Conservation (phyloP, 23 tunicate genomes). For the Ciona savignyi region DNA sequence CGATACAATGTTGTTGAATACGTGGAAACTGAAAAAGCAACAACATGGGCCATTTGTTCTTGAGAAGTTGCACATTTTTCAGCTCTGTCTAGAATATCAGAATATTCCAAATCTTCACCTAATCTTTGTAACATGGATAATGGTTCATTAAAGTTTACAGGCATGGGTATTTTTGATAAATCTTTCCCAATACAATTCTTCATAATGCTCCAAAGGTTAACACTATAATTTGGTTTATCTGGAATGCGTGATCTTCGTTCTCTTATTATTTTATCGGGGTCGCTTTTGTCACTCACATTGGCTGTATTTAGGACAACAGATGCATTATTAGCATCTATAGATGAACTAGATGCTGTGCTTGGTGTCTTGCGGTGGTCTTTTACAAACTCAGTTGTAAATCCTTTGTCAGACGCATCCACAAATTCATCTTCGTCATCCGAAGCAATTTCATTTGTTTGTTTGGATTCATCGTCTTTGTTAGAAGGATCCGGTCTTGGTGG, state of each 20-base stretch:
- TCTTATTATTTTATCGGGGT: not conserved
- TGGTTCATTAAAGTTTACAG: constrained; percentile 96
- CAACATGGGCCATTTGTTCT: constrained; percentile 90
- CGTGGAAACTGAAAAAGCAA: constrained; percentile 85
- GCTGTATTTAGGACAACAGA: not conserved
- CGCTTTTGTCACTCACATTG: constrained; percentile 5
- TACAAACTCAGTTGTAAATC: constrained; percentile 30
- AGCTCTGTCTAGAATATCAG: constrained; percentile 56
- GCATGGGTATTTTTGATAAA: constrained; percentile 97
- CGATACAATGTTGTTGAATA: constrained; percentile 86
- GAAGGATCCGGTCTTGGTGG: constrained; percentile 28
- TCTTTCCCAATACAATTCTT: constrained; percentile 93
- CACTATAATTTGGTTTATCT: constrained; percentile 72
- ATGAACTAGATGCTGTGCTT: constrained; percentile 3
- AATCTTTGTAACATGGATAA: constrained; percentile 89
- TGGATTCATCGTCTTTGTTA: not conserved
- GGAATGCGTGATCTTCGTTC: constrained; percentile 64
- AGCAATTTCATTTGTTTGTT: constrained; percentile 3
- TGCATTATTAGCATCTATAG: not conserved
- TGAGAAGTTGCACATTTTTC: constrained; percentile 52
- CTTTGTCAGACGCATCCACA: constrained; percentile 82
- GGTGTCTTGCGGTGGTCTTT: constrained; percentile 24
- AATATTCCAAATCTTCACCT: constrained; percentile 88
- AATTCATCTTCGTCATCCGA: constrained; percentile 85
- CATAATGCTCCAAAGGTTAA: constrained; percentile 96